Conservation (phyloP, 2,888 invertebrate genomes). For the Dasypolia templi region DNA sequence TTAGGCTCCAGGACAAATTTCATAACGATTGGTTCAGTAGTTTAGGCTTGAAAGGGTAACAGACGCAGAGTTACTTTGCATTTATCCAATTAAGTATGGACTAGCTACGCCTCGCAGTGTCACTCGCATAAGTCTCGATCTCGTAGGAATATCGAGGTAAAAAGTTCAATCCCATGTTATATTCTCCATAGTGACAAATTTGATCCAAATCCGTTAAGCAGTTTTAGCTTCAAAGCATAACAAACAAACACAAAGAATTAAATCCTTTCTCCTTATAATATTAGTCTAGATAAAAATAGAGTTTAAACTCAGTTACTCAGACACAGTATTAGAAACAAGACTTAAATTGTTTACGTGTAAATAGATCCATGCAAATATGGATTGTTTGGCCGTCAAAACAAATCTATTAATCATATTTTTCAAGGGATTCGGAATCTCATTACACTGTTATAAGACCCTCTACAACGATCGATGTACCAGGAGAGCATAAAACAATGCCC, state of each 20-base stretch:
- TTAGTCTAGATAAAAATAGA: not conserved
- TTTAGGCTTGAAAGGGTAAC: not conserved
- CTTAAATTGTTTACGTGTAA: not conserved
- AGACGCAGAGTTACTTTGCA: no score
- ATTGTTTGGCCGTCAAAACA: not conserved
- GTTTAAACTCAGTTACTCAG: not conserved
- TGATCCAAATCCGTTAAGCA: no score
- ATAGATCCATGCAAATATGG: not conserved
- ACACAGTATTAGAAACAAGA: not conserved
- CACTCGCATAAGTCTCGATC: no score
- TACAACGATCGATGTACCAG: slow-evolving; percentile 86
- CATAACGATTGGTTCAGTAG: not conserved
- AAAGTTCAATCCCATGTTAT: no score
- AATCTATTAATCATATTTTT: slow-evolving; percentile 55
- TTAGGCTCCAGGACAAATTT: not conserved
- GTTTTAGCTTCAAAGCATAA: no score
- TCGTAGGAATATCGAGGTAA: no score
- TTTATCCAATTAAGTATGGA: no score
- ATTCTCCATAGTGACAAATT: no score
- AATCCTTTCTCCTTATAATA: no score
- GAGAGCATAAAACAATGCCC: slow-evolving; percentile 85
- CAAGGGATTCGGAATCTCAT: slow-evolving; percentile 76
- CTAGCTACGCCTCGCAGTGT: no score
- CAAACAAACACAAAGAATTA: no score
- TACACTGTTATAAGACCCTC: slow-evolving; percentile 79